These are phyloP conservation scores for Drosophila kambysellisi DNA, from an alignment of 2,888 invertebrate genomes.

Conservation along the genomic window DNA sequence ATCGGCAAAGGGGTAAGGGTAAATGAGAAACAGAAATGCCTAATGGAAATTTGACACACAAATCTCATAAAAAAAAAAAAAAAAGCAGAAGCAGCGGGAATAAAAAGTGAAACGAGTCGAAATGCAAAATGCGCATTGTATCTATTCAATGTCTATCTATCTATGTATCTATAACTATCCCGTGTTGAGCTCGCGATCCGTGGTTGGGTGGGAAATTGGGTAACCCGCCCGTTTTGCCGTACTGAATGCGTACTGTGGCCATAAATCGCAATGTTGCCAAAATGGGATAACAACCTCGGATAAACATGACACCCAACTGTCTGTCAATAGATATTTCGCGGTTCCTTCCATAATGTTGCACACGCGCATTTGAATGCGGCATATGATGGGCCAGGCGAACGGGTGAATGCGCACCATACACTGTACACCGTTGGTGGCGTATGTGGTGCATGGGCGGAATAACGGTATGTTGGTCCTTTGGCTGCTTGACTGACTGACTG, in stretches of 20 bases:
- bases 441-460: conserved; percentile 30
- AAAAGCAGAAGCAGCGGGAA: conserved; percentile 2
- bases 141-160: conserved; percentile 67
- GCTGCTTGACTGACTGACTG: neutral
- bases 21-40: conserved; percentile 62
- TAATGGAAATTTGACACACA: conserved; percentile 83
- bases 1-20: conserved; percentile 54
- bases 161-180: conserved; percentile 50
- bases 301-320: conserved; percentile 86
- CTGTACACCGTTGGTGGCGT: conserved; percentile 19
- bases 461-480: conserved; percentile 10
- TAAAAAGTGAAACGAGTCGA: conserved; percentile 21
- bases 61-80: conserved; percentile 60
- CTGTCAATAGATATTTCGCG: conserved; percentile 85
- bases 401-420: conserved; percentile 10
- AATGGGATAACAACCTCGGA: conserved; percentile 84
- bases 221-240: conserved; percentile 55
- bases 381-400: conserved; percentile 13
- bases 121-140: conserved; percentile 79
- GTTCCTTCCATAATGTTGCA: conserved; percentile 83
- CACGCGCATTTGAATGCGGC: conserved; percentile 62
- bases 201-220: conserved; percentile 2
- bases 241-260: conserved; percentile 43
- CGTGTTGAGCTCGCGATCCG: conserved; percentile 20
- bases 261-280: conserved; percentile 84